Evolutionary conservation across 1,140 invertebrate species (phyloP), one percentile per base, ranked within the genome.

Genomic region (Camponotus vicinus): DNA sequence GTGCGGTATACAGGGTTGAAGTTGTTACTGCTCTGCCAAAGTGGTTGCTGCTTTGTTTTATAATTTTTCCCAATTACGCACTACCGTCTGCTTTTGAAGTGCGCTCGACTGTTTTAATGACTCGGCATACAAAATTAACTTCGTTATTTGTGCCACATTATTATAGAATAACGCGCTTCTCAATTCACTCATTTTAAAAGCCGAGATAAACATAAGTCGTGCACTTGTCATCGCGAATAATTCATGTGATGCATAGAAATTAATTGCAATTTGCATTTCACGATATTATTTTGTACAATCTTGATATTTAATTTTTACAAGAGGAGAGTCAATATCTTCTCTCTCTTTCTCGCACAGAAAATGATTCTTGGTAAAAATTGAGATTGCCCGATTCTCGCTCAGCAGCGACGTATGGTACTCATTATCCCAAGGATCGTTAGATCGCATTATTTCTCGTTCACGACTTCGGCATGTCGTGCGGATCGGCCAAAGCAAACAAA

Each of bases 11-110:
- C 71, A 15, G 27, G 27, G 27, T 27, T 13, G 42, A 84, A 77
- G 79, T 85, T 86, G 85, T 90, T 89, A 90, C 49, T 18, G 66
- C 67, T 80, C 49, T 40, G 9, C 55, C 42, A 64, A 84, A 87
- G 85, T 80, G 85, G 85, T 80, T 61, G 69, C 52, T 80, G 63
- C 85, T 91, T 88, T 85, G 70, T 85, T 90, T 90, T 70, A 70
- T 84, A 90, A 86, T 88, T 90, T 85, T 88, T 85, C 57, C 82
- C 88, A 90, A 90, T 90, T 90, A 90, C 82, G 77, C n/a, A 83
- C 71, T 34, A 73, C 59, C 18, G 42, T 75, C 69, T 40, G 69
- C 61, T 34, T 52, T 83, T 85, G 42, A 77, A 88, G 83, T 66
- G 70, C 64, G 73, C 86, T 88, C 86, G 79, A 86, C 89, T 70